phyloP scores from a whole-genome alignment of 2,113 vertebrate species.

The Corydoras maculifer region DNA sequence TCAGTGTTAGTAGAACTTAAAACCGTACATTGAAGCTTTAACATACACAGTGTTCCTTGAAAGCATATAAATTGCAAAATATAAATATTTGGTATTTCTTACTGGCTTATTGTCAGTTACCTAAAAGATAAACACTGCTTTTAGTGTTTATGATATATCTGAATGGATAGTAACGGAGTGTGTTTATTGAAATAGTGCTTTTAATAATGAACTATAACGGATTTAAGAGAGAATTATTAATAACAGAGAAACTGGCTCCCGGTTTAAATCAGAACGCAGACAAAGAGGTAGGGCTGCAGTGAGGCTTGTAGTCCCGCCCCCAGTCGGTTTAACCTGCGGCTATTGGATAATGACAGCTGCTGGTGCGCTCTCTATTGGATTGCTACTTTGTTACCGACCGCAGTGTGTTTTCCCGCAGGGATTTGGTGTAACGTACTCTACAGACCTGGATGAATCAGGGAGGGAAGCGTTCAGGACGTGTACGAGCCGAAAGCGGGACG shows the following conservation, averaged over 20 bases:
- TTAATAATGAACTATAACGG: no score
- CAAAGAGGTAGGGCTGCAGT: background rate
- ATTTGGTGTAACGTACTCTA: constrained; percentile 8
- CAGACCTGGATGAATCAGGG: constrained; percentile 18
- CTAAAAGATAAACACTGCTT: no score
- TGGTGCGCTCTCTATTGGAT: background rate
- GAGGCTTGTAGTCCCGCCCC: background rate
- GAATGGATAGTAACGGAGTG: no score
- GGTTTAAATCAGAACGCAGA: background rate
- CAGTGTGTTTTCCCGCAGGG: constrained; percentile 15
- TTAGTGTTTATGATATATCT: no score
- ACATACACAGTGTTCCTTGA: no score
- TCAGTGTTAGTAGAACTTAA: no score
- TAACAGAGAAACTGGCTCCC: background rate
- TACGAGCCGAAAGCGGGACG: background rate
- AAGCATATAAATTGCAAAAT: no score
- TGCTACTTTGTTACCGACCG: constrained; percentile 1
- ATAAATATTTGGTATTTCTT: no score
- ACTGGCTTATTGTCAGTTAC: no score
- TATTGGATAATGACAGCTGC: background rate
- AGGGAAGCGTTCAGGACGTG: background rate
- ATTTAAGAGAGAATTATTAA: background rate
- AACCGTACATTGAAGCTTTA: no score
- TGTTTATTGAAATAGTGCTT: no score
- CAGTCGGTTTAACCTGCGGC: background rate